A percentile compares a stretch with the other conserved stretches of the same genome.
Evolutionary conservation across 2,797 vertebrate genomes (phyloP).

Genomic region (Hemitrygon akajei): DNA sequence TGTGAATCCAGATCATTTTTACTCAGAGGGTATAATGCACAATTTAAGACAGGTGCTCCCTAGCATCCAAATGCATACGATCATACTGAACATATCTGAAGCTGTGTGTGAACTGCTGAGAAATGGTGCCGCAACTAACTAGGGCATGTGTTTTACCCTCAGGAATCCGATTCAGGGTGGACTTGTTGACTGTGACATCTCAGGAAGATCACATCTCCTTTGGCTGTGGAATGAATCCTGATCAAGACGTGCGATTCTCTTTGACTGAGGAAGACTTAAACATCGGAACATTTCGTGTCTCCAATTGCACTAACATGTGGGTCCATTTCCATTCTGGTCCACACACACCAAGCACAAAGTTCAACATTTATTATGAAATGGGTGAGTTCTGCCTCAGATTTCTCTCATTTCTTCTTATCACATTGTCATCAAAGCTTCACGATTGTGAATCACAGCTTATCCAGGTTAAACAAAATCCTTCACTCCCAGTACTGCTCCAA

Average conservation of each 20-base stretch:
- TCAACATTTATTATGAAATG: constrained; percentile 11
- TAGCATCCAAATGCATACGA: background rate
- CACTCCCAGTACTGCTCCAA: background rate
- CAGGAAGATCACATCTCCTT: constrained; percentile 15
- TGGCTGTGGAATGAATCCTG: background rate
- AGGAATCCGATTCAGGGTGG: constrained; percentile 10
- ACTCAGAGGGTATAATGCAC: background rate
- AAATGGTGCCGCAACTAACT: background rate
- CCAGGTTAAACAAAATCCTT: too few species aligned
- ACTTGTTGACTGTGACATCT: background rate
- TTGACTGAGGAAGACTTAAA: background rate
- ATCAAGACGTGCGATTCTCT: background rate
- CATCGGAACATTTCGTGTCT: background rate
- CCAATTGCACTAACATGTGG: background rate
- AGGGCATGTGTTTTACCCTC: background rate
- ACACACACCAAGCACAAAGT: background rate
- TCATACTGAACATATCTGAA: background rate
- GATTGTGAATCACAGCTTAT: too few species aligned
- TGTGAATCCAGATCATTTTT: background rate
- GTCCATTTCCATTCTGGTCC: constrained; percentile 24
- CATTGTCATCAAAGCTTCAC: background rate
- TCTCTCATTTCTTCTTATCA: background rate
- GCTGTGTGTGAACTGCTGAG: background rate
- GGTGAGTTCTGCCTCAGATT: background rate
- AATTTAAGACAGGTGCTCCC: background rate